Percentiles rank a stretch among this genome's conserved stretches.
Conservation (phyloP, 2,113 vertebrate genomes). For the Anas platyrhynchos region DNA sequence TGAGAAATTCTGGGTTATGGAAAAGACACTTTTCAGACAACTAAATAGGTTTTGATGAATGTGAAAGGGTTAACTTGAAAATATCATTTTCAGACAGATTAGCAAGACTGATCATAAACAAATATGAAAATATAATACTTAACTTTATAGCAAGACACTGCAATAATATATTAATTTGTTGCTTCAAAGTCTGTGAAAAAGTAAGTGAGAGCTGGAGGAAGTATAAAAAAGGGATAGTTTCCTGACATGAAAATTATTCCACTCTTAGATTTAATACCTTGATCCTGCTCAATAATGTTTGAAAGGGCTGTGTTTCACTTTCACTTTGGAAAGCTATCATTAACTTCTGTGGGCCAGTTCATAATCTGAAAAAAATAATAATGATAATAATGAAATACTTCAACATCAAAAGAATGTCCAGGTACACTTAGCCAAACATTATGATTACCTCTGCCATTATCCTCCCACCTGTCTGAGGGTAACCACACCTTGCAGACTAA, state of each 20-base stretch:
- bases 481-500: neutral
- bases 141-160: neutral
- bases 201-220: neutral
- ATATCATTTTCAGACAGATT: neutral
- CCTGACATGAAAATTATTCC: neutral
- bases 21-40: conserved; percentile 4
- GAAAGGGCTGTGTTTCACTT: neutral
- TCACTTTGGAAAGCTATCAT: neutral
- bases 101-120: neutral
- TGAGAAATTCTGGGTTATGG: neutral
- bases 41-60: neutral
- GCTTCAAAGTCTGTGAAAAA: neutral
- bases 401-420: neutral
- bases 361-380: neutral
- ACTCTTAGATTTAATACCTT: neutral
- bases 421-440: neutral
- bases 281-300: neutral
- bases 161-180: neutral
- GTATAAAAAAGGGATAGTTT: neutral
- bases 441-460: neutral
- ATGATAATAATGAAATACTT: neutral
- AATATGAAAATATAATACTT: neutral
- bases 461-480: neutral
- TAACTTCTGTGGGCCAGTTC: neutral
- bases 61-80: neutral